A percentile compares a stretch with the other conserved stretches of the same genome.
Evolutionary conservation across 2,888 invertebrate species (phyloP).

Genomic region (Eutolmus rufibarbis): DNA sequence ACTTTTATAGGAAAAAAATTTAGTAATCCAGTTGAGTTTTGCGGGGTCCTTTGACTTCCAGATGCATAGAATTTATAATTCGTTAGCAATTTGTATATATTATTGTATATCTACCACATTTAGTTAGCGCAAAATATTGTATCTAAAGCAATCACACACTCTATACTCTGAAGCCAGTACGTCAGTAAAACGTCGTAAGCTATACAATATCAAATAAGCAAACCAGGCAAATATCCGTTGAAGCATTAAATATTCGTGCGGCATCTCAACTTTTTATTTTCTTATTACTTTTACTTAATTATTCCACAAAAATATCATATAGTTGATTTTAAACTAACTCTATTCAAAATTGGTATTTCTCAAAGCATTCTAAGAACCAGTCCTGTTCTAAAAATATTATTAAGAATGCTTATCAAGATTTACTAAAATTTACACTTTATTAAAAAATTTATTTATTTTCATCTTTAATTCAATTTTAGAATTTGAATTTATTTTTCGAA

Average conservation of each 20-base stretch:
- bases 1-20: slow-evolving; percentile 6
- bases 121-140: background rate
- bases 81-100: background rate
- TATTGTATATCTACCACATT: background rate
- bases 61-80: background rate
- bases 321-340: no score
- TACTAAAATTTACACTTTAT: no score
- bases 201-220: background rate
- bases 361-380: no score
- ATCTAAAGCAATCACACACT: background rate
- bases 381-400: no score
- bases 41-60: background rate
- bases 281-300: no score
- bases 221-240: background rate
- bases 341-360: no score
- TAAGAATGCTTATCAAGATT: no score
- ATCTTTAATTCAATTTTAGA: no score
- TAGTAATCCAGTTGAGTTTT: background rate
- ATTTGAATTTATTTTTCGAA: no score
- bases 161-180: background rate
- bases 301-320: no score
- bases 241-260: background rate
- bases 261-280: no score
- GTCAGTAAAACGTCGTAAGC: background rate
- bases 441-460: no score